phyloP scores from a whole-genome alignment of 2,113 vertebrate species.

The Syngnathus scovelli region DNA sequence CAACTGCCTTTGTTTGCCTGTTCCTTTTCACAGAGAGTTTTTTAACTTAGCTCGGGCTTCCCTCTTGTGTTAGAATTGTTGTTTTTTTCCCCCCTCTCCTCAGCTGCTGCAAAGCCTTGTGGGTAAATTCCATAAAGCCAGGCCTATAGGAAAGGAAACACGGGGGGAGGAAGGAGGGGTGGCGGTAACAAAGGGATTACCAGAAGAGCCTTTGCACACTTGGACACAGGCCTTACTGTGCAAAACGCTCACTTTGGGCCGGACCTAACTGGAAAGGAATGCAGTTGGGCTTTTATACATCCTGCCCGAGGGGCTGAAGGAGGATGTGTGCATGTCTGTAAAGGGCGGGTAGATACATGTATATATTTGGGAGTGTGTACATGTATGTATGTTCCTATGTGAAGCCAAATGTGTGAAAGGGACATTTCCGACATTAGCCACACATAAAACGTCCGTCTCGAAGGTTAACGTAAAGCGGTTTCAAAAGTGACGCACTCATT shows the following conservation, averaged over 20 bases:
- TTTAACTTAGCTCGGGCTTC: constrained; percentile 31
- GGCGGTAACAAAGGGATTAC: constrained; percentile 52
- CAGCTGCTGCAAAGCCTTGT: constrained; percentile 28
- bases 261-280: constrained; percentile 76
- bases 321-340: constrained; percentile 47
- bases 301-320: constrained; percentile 59
- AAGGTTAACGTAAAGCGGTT: constrained; percentile 40
- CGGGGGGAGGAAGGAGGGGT: neutral
- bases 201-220: constrained; percentile 46
- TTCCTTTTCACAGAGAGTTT: constrained; percentile 33
- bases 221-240: constrained; percentile 64
- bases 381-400: neutral
- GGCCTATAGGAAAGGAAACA: constrained; percentile 17
- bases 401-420: constrained; percentile 52
- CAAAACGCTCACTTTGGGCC: constrained; percentile 65
- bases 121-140: constrained; percentile 52
- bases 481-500: constrained; percentile 22
- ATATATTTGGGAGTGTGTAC: neutral
- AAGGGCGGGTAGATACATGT: neutral
- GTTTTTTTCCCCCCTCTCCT: constrained; percentile 15
- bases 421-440: constrained; percentile 45
- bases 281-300: constrained; percentile 69
- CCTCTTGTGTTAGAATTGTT: constrained; percentile 39
- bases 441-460: constrained; percentile 21
- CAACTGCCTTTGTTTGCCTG: constrained; percentile 40